phyloP scores from a whole-genome alignment of 2,888 invertebrate genomes.

The Aphidius colemani region DNA sequence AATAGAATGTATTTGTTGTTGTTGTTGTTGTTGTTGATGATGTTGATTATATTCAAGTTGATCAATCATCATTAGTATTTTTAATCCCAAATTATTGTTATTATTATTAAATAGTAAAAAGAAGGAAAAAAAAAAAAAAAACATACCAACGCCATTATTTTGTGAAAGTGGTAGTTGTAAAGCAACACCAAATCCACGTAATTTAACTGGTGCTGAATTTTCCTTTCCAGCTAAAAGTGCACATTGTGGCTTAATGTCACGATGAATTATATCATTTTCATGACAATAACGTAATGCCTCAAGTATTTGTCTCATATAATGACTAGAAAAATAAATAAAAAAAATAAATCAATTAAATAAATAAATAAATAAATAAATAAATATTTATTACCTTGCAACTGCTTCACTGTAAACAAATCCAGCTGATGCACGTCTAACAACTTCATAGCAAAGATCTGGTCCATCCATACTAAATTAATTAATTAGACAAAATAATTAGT shows the following conservation, averaged over 20 bases:
- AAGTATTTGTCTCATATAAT: conserved; percentile 98
- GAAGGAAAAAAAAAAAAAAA: background rate
- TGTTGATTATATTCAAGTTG: too few species aligned
- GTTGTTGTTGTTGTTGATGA: too few species aligned
- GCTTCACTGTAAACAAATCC: conserved; percentile 99
- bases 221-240: conserved; percentile 94
- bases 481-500: background rate
- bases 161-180: conserved; percentile 86
- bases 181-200: conserved; percentile 97
- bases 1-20: too few species aligned
- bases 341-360: too few species aligned
- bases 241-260: conserved; percentile 97
- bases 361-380: too few species aligned
- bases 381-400: conserved; percentile 95
- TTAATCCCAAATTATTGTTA: too few species aligned
- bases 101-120: background rate
- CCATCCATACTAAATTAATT: conserved; percentile 92
- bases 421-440: conserved; percentile 91
- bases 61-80: too few species aligned
- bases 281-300: conserved; percentile 98
- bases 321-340: conserved; percentile 65
- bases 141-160: conserved; percentile 67
- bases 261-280: conserved; percentile 96
- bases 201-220: conserved; percentile 97
- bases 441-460: conserved; percentile 97